Conservation (phyloP, 2,113 vertebrate species). For the Cinclus mexicanus region DNA sequence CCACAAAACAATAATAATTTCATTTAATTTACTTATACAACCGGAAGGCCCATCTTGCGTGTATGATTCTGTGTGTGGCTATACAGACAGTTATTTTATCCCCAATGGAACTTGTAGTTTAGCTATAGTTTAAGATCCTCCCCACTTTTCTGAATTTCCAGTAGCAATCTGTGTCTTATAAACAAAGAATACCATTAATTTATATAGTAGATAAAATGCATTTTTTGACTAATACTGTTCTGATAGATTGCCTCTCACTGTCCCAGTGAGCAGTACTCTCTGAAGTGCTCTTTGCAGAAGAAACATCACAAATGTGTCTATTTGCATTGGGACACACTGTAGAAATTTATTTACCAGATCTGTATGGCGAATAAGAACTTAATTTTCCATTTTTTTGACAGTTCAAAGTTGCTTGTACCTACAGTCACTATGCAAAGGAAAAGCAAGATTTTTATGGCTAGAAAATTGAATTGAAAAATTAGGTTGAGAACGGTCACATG, state of each 20-base stretch:
- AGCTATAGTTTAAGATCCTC: background rate
- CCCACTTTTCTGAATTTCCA: background rate
- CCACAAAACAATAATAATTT: background rate
- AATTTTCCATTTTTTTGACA: background rate
- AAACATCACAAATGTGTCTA: background rate
- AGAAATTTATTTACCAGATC: background rate
- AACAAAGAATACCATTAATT: background rate
- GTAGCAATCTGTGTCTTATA: background rate
- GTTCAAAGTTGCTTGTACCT: background rate
- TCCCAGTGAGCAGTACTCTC: background rate
- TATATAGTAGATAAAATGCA: background rate
- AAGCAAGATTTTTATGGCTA: background rate
- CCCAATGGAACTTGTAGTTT: background rate
- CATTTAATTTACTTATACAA: background rate
- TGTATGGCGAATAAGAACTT: background rate
- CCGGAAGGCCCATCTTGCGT: background rate
- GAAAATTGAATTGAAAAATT: background rate
- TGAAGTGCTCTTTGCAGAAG: background rate
- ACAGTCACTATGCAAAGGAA: background rate
- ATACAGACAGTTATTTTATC: background rate
- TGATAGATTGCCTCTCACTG: background rate
- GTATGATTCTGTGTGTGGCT: background rate
- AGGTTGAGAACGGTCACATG: background rate
- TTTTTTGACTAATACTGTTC: background rate
- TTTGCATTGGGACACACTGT: background rate